Percentiles rank a stretch among this genome's conserved stretches.
These are phyloP conservation scores for Pangasius krempfi DNA, from an alignment of 2,797 vertebrate species.

Conservation along the genomic window DNA sequence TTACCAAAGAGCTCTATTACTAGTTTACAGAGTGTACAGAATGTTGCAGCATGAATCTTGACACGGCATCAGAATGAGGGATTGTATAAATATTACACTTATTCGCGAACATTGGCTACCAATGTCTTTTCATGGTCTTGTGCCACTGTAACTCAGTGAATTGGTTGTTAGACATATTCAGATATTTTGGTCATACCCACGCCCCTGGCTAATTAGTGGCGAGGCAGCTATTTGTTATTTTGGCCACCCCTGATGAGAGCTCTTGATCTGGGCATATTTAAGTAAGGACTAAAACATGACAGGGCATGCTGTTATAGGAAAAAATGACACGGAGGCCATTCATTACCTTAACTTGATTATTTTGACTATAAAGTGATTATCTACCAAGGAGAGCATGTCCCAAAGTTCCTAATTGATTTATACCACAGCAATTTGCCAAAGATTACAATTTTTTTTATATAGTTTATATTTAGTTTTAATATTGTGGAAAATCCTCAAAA, in stretches of 20 bases:
- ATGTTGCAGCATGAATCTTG: background rate
- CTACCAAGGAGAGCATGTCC: background rate
- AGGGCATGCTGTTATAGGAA: background rate
- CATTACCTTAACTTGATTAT: background rate
- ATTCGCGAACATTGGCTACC: background rate
- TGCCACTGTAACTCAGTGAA: background rate
- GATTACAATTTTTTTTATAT: background rate
- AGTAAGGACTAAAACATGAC: background rate
- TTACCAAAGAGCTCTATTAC: background rate
- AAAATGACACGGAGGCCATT: background rate
- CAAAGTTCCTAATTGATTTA: background rate
- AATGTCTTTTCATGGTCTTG: background rate
- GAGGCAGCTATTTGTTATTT: constrained; percentile 1
- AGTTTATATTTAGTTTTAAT: background rate
- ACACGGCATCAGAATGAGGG: background rate
- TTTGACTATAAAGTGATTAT: background rate
- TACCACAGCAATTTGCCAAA: background rate
- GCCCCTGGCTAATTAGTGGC: background rate
- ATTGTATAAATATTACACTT: background rate
- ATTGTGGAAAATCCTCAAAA: background rate
- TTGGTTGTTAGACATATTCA: background rate
- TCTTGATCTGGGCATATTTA: background rate
- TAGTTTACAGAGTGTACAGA: background rate
- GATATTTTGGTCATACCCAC: background rate
- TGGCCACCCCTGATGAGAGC: background rate